A percentile compares a stretch with the other conserved stretches of the same genome.
Conservation (phyloP, 2,113 vertebrate species). For the Suricata suricatta region DNA sequence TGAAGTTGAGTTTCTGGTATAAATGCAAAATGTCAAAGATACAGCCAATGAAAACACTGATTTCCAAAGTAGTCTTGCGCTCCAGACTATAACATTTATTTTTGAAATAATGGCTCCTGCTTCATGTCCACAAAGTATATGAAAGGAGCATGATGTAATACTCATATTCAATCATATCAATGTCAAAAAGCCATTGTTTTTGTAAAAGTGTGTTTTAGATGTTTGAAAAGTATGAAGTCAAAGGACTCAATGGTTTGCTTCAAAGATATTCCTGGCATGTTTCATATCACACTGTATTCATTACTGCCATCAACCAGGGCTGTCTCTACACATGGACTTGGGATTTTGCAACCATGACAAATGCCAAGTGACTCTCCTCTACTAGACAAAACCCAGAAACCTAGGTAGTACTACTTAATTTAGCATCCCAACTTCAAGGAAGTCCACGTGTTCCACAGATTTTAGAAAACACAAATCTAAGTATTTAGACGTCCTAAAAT, state of each 20-base stretch:
- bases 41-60: background rate
- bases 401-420: background rate
- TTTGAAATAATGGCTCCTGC: constrained; percentile 10
- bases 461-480: background rate
- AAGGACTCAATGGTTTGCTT: background rate
- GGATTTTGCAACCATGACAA: background rate
- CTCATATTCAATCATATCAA: background rate
- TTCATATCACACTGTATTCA: background rate
- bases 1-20: background rate
- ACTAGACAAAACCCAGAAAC: background rate
- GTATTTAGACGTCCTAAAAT: background rate
- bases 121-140: background rate
- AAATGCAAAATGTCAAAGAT: constrained; percentile 45
- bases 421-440: background rate
- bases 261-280: background rate
- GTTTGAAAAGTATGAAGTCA: background rate
- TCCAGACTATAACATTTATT: constrained; percentile 11
- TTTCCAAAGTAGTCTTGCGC: background rate
- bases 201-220: background rate
- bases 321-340: background rate
- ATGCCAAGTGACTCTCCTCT: background rate
- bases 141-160: background rate
- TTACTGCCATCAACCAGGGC: background rate
- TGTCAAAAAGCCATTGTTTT: background rate
- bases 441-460: background rate